Evolutionary conservation across 2,888 invertebrate genomes (phyloP).

Genomic region (Cyclophora punctaria): DNA sequence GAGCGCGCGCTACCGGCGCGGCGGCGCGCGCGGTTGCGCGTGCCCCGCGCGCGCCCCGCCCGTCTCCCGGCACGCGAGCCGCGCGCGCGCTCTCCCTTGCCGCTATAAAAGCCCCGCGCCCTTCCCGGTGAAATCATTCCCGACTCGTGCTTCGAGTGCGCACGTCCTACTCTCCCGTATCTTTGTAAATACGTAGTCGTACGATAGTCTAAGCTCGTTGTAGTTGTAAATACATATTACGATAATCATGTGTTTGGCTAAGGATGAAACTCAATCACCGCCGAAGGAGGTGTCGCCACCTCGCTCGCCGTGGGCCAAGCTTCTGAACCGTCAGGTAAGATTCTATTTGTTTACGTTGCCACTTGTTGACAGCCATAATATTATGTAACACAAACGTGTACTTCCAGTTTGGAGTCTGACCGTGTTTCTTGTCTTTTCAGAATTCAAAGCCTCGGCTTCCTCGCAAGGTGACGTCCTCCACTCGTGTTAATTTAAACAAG

Average conservation of each 20-base stretch:
- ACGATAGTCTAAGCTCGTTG: slow-evolving; percentile 46
- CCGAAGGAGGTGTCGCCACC: slow-evolving; percentile 61
- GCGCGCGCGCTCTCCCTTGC: slow-evolving; percentile 38
- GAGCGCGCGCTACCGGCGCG: slow-evolving; percentile 54
- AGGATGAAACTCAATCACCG: slow-evolving; percentile 61
- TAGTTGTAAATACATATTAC: slow-evolving; percentile 33
- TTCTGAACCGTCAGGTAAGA: slow-evolving; percentile 73
- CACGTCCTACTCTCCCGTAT: slow-evolving; percentile 43
- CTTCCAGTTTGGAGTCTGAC: slow-evolving; percentile 12
- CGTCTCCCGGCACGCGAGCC: slow-evolving; percentile 32
- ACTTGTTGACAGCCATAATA: background rate
- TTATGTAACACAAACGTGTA: background rate
- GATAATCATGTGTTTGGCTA: slow-evolving; percentile 72
- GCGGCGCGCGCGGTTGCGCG: slow-evolving; percentile 35
- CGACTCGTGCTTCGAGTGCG: slow-evolving; percentile 54
- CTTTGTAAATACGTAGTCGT: slow-evolving; percentile 66
- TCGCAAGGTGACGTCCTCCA: slow-evolving; percentile 70
- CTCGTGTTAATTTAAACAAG: slow-evolving; percentile 78
- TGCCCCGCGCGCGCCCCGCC: slow-evolving; percentile 49
- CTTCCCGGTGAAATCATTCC: slow-evolving; percentile 69
- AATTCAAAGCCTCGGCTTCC: slow-evolving; percentile 74
- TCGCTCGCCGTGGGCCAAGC: slow-evolving; percentile 75
- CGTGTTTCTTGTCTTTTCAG: slow-evolving; percentile 55
- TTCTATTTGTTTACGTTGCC: slow-evolving; percentile 4
- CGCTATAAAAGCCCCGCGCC: slow-evolving; percentile 57